A percentile compares a stretch with the other conserved stretches of the same genome.
These are phyloP conservation scores for Steromphala cineraria DNA, from an alignment of 2,888 invertebrate species.

Conservation along the genomic window DNA sequence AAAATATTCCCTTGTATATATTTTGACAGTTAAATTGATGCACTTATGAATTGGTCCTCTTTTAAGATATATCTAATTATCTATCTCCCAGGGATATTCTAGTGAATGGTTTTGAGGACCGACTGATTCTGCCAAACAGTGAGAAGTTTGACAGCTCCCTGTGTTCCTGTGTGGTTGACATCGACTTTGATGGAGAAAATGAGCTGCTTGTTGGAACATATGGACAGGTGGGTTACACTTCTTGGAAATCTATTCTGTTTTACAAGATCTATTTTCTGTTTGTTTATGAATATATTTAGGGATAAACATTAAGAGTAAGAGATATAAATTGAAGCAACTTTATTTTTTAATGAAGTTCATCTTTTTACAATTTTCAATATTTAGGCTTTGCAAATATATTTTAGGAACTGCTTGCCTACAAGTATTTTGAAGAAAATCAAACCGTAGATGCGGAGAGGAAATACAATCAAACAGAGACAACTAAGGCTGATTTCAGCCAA, in stretches of 20 bases:
- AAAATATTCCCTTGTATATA: no score
- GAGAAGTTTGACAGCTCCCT: conserved; percentile 80
- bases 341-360: no score
- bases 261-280: not conserved
- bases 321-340: no score
- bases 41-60: no score
- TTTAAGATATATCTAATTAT: not conserved
- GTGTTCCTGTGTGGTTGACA: conserved; percentile 81
- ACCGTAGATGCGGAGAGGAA: not conserved
- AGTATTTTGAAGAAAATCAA: conserved; percentile 40
- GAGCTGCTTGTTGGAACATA: conserved; percentile 84
- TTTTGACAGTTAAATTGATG: no score
- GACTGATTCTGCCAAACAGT: conserved; percentile 75
- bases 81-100: conserved; percentile 64
- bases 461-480: not conserved
- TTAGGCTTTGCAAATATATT: conserved; percentile 13
- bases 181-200: conserved; percentile 83
- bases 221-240: conserved; percentile 78
- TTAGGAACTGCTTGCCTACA: conserved; percentile 71
- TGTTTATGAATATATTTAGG: not conserved
- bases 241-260: not conserved
- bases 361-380: no score
- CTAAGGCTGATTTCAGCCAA: not conserved
- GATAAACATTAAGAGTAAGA: no score
- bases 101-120: conserved; percentile 64